Conservation (phyloP, 1,140 invertebrate genomes). For the Drosophila simulans region DNA sequence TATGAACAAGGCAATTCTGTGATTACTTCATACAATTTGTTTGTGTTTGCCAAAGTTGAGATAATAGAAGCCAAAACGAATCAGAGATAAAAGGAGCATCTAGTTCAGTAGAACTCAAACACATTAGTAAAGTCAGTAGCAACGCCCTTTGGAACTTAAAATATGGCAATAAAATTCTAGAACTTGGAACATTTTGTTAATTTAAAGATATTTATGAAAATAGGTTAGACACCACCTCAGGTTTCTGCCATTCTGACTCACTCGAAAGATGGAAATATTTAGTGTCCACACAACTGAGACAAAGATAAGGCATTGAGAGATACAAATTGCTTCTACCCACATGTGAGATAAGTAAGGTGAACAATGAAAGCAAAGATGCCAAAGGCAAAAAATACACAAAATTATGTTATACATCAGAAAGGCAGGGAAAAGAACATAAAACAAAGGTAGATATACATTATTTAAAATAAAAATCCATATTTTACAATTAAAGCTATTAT, state of each 20-base stretch:
- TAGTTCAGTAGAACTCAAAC: not conserved
- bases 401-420: constrained; percentile 3
- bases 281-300: constrained; percentile 38
- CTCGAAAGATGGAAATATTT: constrained; percentile 22
- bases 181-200: not conserved
- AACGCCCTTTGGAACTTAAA: not conserved
- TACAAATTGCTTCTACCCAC: constrained; percentile 39
- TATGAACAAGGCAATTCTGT: constrained; percentile 6
- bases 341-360: constrained; percentile 34
- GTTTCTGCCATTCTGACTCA: constrained; percentile 5
- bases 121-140: not conserved
- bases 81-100: constrained; percentile 19
- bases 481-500: not conserved
- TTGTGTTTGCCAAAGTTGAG: constrained; percentile 37
- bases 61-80: constrained; percentile 14
- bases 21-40: constrained; percentile 19
- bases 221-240: not conserved
- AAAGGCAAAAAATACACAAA: constrained; percentile 43
- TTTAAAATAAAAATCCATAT: not conserved
- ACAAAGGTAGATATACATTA: not conserved
- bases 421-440: not conserved
- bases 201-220: not conserved
- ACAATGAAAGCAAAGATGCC: constrained; percentile 23
- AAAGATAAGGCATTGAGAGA: constrained; percentile 72
- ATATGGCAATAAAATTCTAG: too few relatives aligned